Percentiles rank a stretch among this genome's conserved stretches.
Conservation (phyloP, 2,797 vertebrate species). For the Harpagifer antarcticus region DNA sequence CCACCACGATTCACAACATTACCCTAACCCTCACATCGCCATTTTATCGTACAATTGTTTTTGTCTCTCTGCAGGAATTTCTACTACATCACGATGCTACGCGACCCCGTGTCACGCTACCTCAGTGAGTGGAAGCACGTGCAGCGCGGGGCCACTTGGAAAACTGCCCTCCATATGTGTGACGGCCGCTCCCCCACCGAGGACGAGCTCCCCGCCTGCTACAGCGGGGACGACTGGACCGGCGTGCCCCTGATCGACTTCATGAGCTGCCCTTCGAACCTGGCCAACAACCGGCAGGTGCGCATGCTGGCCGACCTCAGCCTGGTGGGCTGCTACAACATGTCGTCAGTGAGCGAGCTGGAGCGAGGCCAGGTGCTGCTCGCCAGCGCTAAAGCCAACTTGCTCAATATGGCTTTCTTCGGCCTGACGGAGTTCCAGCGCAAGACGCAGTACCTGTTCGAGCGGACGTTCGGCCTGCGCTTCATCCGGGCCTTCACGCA, state of each 20-base stretch:
- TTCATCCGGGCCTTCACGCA: constrained; percentile 97
- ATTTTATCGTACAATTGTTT: neutral
- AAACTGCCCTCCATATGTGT: constrained; percentile 96
- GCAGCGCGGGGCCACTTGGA: constrained; percentile 96
- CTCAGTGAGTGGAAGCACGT: constrained; percentile 98
- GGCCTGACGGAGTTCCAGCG: constrained; percentile 97
- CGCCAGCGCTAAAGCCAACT: constrained; percentile 93
- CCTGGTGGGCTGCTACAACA: constrained; percentile 88
- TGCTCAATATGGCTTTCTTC: constrained; percentile 96
- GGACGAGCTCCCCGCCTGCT: constrained; percentile 93
- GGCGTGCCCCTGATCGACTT: constrained; percentile 92
- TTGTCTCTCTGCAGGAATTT: constrained; percentile 88
- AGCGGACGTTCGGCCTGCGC: constrained; percentile 94
- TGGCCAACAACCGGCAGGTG: constrained; percentile 96
- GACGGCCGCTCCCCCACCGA: constrained; percentile 93
- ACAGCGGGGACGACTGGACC: constrained; percentile 95
- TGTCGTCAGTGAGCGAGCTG: constrained; percentile 92
- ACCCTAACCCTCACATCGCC: no score
- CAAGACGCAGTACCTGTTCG: constrained; percentile 97
- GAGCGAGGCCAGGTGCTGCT: constrained; percentile 90
- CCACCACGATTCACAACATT: no score
- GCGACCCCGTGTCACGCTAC: constrained; percentile 95
- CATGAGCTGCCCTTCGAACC: constrained; percentile 94
- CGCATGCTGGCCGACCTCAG: constrained; percentile 97
- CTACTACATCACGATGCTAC: constrained; percentile 97